phyloP scores from a whole-genome alignment of 1,140 invertebrate species.

The Dreissena polymorpha region DNA sequence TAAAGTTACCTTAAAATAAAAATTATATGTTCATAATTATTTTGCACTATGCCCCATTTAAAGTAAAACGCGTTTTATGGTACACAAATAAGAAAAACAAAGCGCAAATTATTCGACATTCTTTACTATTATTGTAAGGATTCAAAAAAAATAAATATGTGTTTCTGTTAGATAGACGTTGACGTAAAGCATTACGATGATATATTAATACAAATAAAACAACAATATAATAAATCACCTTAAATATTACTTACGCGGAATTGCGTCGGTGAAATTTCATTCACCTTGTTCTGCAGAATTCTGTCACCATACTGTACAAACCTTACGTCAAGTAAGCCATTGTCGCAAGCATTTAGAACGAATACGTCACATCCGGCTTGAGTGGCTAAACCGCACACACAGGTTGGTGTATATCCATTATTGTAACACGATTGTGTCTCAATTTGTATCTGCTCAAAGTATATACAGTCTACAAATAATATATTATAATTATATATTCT shows the following conservation, averaged over 20 bases:
- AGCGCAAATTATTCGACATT: too few species aligned
- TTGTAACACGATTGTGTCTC: neutral
- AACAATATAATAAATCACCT: too few species aligned
- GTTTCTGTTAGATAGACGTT: too few species aligned
- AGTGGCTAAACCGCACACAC: neutral
- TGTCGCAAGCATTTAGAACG: neutral
- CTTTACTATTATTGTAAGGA: too few species aligned
- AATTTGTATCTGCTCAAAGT: conserved; percentile 1
- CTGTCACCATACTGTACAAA: conserved; percentile 3
- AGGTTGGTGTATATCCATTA: neutral
- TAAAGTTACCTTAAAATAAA: neutral
- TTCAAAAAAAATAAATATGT: too few species aligned
- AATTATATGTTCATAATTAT: neutral
- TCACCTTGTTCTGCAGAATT: neutral
- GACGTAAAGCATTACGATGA: too few species aligned
- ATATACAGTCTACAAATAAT: too few species aligned
- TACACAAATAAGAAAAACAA: too few species aligned
- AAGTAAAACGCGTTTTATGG: too few species aligned
- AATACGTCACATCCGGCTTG: conserved; percentile 10
- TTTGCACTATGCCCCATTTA: too few species aligned
- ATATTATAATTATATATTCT: too few species aligned
- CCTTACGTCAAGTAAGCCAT: neutral
- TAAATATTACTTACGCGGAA: neutral
- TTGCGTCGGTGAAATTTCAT: neutral
- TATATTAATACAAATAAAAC: too few species aligned